phyloP scores from a whole-genome alignment of 2,797 vertebrate genomes.

The Pangasius djambal region DNA sequence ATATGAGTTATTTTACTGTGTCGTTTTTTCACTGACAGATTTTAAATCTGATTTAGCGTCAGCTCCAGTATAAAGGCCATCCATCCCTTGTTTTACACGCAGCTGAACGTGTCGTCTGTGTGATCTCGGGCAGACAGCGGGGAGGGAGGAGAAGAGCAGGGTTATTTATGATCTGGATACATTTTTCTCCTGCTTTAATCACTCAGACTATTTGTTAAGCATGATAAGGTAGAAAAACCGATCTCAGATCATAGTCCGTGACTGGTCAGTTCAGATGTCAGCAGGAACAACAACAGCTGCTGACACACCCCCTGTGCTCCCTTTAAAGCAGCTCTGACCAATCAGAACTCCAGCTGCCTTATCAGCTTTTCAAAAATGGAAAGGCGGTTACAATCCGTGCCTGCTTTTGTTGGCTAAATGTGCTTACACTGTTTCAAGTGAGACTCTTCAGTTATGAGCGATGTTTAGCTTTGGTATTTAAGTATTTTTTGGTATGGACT shows the following conservation, averaged over 20 bases:
- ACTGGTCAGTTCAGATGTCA: constrained; percentile 1
- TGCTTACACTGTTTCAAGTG: neutral
- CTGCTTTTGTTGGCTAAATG: constrained; percentile 28
- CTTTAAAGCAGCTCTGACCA: constrained; percentile 55
- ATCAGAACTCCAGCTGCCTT: constrained; percentile 51
- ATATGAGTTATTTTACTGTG: neutral
- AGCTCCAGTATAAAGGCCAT: neutral
- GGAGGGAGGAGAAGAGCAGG: neutral
- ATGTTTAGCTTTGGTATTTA: constrained; percentile 10
- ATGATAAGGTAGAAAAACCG: neutral
- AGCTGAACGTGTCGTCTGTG: neutral
- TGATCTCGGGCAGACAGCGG: neutral
- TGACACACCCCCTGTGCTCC: constrained; percentile 42
- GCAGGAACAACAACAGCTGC: constrained; percentile 41
- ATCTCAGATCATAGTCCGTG: constrained; percentile 16
- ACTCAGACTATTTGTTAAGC: neutral
- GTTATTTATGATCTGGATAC: neutral
- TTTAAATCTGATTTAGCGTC: neutral
- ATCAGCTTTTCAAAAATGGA: constrained; percentile 59
- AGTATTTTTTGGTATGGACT: constrained; percentile 39
- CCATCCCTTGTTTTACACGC: neutral
- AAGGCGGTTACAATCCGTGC: constrained; percentile 58
- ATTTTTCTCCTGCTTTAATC: constrained; percentile 2
- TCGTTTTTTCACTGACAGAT: neutral
- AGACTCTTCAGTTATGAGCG: neutral